phyloP scores from a whole-genome alignment of 2,888 invertebrate genomes.

The Sacculina carcini region DNA sequence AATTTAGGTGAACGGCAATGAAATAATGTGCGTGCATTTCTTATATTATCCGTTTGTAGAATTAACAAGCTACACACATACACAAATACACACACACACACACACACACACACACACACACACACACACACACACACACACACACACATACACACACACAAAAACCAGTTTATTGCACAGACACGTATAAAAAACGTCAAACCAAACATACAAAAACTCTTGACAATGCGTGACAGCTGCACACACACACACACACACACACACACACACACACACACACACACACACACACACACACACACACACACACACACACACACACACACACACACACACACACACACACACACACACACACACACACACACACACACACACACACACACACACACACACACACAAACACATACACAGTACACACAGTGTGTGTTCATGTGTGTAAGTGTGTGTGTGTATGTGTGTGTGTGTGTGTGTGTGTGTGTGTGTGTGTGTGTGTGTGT shows the following conservation, averaged over 20 bases:
- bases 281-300: conserved; percentile 4
- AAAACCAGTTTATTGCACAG: too few species aligned
- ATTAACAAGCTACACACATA: too few species aligned
- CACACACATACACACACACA: too few species aligned
- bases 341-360: conserved; percentile 4
- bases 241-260: conserved; percentile 8
- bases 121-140: too few species aligned
- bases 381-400: conserved; percentile 5
- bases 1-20: too few species aligned
- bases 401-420: neutral
- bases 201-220: too few species aligned
- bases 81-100: too few species aligned
- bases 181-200: too few species aligned
- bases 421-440: neutral
- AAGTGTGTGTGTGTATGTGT: neutral
- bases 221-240: neutral
- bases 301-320: conserved; percentile 5
- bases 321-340: conserved; percentile 1
- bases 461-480: conserved; percentile 4
- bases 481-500: conserved; percentile 5
- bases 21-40: too few species aligned
- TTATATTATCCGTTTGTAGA: too few species aligned
- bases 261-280: conserved; percentile 6
- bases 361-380: conserved; percentile 5
- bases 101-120: too few species aligned